Conservation (phyloP, 1,140 invertebrate species). For the Pteromalus puparum region DNA sequence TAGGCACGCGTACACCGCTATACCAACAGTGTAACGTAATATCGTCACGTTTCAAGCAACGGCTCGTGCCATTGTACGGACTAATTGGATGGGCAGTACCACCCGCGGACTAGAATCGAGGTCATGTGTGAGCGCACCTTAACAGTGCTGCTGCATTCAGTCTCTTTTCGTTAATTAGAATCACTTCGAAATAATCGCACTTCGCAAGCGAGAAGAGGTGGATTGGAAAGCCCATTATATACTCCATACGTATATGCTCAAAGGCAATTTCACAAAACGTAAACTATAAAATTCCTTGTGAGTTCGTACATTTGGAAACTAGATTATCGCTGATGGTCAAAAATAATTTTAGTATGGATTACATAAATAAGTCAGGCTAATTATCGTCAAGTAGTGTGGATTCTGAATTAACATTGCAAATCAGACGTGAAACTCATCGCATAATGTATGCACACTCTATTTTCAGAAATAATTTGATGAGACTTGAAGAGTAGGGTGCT, state of each 20-base stretch:
- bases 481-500: not conserved
- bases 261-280: not conserved
- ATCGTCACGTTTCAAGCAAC: conserved; percentile 10
- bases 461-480: not conserved
- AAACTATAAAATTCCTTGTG: too few species aligned
- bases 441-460: not conserved
- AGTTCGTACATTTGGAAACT: not conserved
- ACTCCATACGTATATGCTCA: not conserved
- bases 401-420: not conserved
- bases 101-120: not conserved
- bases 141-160: not conserved
- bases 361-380: not conserved
- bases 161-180: conserved; percentile 9
- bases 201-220: not conserved
- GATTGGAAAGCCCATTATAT: not conserved
- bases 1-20: not conserved
- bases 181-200: not conserved
- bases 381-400: not conserved
- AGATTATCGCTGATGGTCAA: not conserved
- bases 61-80: not conserved
- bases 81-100: conserved; percentile 10
- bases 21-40: not conserved
- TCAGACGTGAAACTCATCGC: not conserved
- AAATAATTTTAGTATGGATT: not conserved
- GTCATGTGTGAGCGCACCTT: not conserved